Base-by-base conservation (phyloP, 1,140 invertebrate genomes). In the Drosophila athabasca region DNA sequence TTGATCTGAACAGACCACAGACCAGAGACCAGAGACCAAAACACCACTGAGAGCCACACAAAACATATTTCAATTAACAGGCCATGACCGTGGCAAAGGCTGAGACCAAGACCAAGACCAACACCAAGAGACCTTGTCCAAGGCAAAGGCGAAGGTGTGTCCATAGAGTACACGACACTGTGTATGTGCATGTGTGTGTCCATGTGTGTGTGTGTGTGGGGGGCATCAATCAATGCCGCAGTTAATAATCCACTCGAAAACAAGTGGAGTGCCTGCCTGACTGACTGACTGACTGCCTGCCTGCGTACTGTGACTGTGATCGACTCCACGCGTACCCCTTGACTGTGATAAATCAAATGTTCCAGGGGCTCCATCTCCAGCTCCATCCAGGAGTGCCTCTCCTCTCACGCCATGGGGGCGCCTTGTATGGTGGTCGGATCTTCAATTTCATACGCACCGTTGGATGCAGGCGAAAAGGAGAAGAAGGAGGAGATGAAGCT, bases 391-490 rank as follows among this genome's bases (percentile, higher is more conserved):
- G 26, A 22, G 59, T 8, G 11, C 6, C 22, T 22, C 52, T 26
- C 45, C 39, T 59, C 58, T 59, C 58, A 78, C 50, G 39, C 48
- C 46, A 1, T 13, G 48, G 48, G 43, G 69, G 50, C 64, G 66
- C 4, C 51, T 66, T 85, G 62, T 52, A 70, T 75, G 64, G 35
- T 39, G 35, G 35, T 39, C 35, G 35, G 11, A 77, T 81, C 81
- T 85, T 72, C 83, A 88, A 87, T 87, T 87, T 79, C 83, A 87
- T 88, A 88, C 83, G 83, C 83, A 88, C 83, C 66, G 83, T 87
- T 83, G 83, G 83, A 87, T 65, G 83, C 75, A 77, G 17, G 17
- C 17, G 17, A 19, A 19, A 19, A 19, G 17, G 17, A 19, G 17
- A 19, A 19, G 17, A 19, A 19, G 17, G 17, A 1, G 17, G 17